Base-by-base conservation (phyloP, 2,888 invertebrate genomes). In the Neria commutata region DNA sequence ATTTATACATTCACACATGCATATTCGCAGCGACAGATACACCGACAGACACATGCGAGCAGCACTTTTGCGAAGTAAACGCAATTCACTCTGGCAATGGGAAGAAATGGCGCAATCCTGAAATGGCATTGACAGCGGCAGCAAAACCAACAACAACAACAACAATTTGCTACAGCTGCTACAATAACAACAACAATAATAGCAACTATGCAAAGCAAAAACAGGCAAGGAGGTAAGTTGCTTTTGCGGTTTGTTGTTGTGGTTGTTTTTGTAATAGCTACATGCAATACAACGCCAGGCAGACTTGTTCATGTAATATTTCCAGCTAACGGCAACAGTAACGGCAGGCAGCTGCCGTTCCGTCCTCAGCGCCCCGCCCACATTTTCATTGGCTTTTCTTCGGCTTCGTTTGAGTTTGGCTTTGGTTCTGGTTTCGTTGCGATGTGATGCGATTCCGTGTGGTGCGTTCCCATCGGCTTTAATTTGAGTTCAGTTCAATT, bases 231-330 rank as follows among this genome's bases (percentile, higher is more conserved):
- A 24, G 19, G 64, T 65, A 68, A 63, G 67, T 70, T 71, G 65
- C 68, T 71, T 64, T 67, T 63, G n/a, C 63, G 67, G 65, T 66
- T 64, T 71, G 62, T 58, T 51, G 40, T 23, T 53, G 40, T 25
- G 56, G 51, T 47, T 55, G 37, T 16, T 54, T 42, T 45, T 57
- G 51, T 29, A 50, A 33, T 42, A 56, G 48, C 55, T 24, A 51
- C 45, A 57, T 53, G 60, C 26, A 26, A 19, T 61, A 40, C 33
- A 33, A 33, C 33, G 60, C 46, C 51, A 19, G 52, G 37, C 23
- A 47, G 33, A 23, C n/a, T n/a, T n/a, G n/a, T n/a, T n/a, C n/a
- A n/a, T n/a, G n/a, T n/a, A n/a, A n/a, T n/a, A n/a, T n/a, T n/a
- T n/a, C n/a, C n/a, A n/a, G n/a, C n/a, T n/a, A n/a, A n/a, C n/a